Evolutionary conservation across 2,888 invertebrate species (phyloP).

Genomic region (Xestia sexstrigata): DNA sequence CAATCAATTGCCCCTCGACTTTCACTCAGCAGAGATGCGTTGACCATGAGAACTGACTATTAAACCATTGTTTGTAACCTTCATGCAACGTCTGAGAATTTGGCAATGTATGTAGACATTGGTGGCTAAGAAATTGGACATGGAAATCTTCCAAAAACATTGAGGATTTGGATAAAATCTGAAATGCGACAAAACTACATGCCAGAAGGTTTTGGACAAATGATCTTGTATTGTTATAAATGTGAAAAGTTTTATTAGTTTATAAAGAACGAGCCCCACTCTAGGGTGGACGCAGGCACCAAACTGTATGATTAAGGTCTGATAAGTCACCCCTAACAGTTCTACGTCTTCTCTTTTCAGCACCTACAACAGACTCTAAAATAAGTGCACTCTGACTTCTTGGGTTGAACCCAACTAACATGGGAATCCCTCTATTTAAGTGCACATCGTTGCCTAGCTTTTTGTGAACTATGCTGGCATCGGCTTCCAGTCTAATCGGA

Average conservation of each 20-base stretch:
- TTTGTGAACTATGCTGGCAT: not conserved
- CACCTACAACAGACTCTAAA: not conserved
- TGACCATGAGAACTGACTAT: conserved; percentile 50
- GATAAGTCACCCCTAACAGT: no score
- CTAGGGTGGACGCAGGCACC: not conserved
- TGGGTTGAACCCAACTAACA: not conserved
- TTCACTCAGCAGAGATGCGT: conserved; percentile 39
- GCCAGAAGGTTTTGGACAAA: not conserved
- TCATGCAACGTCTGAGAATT: conserved; percentile 24
- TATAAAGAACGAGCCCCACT: not conserved
- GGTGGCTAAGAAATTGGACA: conserved; percentile 25
- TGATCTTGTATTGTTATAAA: not conserved
- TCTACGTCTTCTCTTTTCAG: not conserved
- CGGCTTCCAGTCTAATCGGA: not conserved
- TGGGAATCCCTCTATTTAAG: not conserved
- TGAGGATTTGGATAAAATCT: conserved; percentile 21
- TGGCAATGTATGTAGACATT: conserved; percentile 43
- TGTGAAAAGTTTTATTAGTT: not conserved
- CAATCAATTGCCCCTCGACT: conserved; percentile 23
- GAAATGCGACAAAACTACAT: not conserved
- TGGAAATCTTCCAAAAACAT: not conserved
- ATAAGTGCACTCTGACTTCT: not conserved
- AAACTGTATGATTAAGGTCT: no score
- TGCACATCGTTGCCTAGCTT: not conserved
- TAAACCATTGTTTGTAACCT: conserved; percentile 44